Base-by-base conservation (phyloP, 64 coral and sea anemone species). In the Orbicella faveolata region DNA sequence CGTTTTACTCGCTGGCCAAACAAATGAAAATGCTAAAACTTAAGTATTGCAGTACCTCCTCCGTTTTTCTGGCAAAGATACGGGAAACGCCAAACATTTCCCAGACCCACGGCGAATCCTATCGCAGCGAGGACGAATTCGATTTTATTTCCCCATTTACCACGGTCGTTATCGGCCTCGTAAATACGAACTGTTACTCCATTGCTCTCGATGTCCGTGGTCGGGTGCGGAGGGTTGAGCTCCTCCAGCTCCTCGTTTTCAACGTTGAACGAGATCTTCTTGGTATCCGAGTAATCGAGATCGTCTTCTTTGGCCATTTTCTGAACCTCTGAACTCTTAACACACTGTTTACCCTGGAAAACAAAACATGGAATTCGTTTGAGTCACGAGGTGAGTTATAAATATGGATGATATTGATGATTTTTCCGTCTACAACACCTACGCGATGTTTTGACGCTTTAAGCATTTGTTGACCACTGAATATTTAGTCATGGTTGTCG, bases 21-120 rank as follows among this genome's bases (percentile, higher is more conserved):
- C 75, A 78, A 78, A 78, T 26, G 37, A 48, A 78, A 20, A 51
- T 23, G 18, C 51, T 53, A 33, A 79, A 52, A 59, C 9, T 72
- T 72, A 14, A 41, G 15, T 44, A 54, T 30, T 11, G 68, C 44
- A n/a, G 73, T 85, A 90, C 94, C 94, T 75, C 94, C 94, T 6
- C 94, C 94, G 75, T 96, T 92, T 75, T 96, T 96, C 34, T 92
- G 90, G 57, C 90, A 92, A 34, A 96, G 81, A 63, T 96, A 96
- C 12, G 94, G 94, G 83, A 96, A 96, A 70, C 94, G 90, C 94
- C 94, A 96, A 80, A 96, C 90, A 72, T 96, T 96, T 54, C 94
- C 94, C 51, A 96, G 37, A 81, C 94, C 94, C 39, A 96, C 94
- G 34, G 94, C 94, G 75, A 93, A 96, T 21, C 94, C 94, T 30